A percentile compares a stretch with the other conserved stretches of the same genome.
Conservation (phyloP, 64 coral and sea anemone genomes). For the Stichodactyla mertensii region DNA sequence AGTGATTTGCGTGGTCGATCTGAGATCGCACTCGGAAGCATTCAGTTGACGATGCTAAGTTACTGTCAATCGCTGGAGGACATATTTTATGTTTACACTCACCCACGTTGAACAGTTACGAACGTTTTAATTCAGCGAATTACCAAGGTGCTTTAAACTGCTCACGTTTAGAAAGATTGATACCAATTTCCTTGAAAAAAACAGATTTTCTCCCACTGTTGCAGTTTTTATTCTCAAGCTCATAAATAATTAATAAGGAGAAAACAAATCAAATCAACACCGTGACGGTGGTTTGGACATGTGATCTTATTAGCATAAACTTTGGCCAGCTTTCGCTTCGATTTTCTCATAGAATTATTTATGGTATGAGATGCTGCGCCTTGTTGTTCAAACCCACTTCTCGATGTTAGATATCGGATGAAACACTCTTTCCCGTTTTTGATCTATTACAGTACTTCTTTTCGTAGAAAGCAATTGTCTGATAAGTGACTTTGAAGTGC, state of each 20-base stretch:
- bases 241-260: too few relatives aligned
- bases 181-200: background rate
- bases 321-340: too few relatives aligned
- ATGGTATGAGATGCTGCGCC: too few relatives aligned
- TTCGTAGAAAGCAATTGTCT: background rate
- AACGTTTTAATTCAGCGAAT: background rate
- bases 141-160: too few relatives aligned
- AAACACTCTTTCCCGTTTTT: too few relatives aligned
- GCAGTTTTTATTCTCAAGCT: background rate
- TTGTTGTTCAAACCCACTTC: too few relatives aligned
- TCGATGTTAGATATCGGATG: too few relatives aligned
- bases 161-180: background rate
- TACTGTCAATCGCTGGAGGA: background rate
- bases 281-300: too few relatives aligned
- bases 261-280: too few relatives aligned
- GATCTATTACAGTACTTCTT: background rate
- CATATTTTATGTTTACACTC: background rate
- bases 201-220: background rate
- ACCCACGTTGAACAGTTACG: background rate
- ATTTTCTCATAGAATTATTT: too few relatives aligned
- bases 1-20: background rate
- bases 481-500: background rate
- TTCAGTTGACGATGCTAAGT: background rate
- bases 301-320: too few relatives aligned
- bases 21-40: conserved; percentile 5